phyloP scores from a whole-genome alignment of 2,888 invertebrate species.

The Eupeodes luniger region DNA sequence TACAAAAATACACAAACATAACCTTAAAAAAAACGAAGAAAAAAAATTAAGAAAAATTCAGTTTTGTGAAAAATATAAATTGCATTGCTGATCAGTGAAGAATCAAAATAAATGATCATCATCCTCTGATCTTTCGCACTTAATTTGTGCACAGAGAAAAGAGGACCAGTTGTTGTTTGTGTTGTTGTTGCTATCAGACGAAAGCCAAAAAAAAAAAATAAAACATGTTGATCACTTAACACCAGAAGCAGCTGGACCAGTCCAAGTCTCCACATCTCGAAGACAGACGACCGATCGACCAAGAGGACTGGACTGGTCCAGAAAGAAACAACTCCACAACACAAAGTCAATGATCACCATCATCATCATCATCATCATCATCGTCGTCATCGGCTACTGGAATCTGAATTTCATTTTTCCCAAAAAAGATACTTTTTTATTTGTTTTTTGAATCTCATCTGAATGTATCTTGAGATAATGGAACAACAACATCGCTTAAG shows the following conservation, averaged over 20 bases:
- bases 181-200: constrained; percentile 23
- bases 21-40: constrained; percentile 1
- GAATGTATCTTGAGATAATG: constrained; percentile 49
- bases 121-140: constrained; percentile 68
- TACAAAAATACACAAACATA: constrained; percentile 47
- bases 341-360: constrained; percentile 67
- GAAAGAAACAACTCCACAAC: constrained; percentile 1
- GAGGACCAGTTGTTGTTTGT: constrained; percentile 58
- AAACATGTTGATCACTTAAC: constrained; percentile 58
- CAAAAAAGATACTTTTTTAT: constrained; percentile 14
- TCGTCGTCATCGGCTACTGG: constrained; percentile 68
- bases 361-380: constrained; percentile 63
- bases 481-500: constrained; percentile 55
- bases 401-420: constrained; percentile 60
- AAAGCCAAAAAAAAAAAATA: constrained; percentile 4
- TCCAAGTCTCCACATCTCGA: constrained; percentile 24
- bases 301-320: constrained; percentile 15
- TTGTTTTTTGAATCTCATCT: constrained; percentile 38
- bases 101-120: constrained; percentile 75
- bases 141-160: constrained; percentile 59
- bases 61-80: constrained; percentile 69
- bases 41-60: neutral
- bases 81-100: constrained; percentile 72
- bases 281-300: constrained; percentile 6
- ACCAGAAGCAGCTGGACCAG: constrained; percentile 70